Base-by-base conservation (phyloP, 2,888 invertebrate species). In the Rhaphigaster nebulosa region DNA sequence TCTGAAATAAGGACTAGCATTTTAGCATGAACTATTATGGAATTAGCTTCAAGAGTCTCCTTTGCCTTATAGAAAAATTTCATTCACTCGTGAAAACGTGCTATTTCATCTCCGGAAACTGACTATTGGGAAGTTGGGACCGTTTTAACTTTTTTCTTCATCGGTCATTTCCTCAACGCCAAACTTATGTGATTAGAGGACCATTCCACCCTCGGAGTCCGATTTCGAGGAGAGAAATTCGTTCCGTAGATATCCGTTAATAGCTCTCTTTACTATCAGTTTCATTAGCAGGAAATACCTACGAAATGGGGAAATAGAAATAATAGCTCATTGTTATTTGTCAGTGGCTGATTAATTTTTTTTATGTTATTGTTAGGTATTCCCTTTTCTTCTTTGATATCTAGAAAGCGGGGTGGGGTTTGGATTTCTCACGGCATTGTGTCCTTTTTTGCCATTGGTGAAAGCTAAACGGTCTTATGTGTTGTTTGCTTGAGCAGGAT, bases 401-500 rank as follows among this genome's bases (percentile, higher is more conserved):
- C 70, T 76, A 76, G 34, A 76, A 76, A 76, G 38, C 70, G 18
- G 34, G 10, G 34, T 34, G 70, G 38, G 34, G 70, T 38, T 76
- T 34, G 6, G 8, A 38, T 8, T 76, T 38, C 70, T 76, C 34
- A 76, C 34, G 23, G 65, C 34, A 23, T 76, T 76, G 38, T 23
- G 34, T 38, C 38, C 70, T 76, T 76, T 65, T 76, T 76, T 76
- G 8, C 38, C 70, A 76, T 76, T 76, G 70, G 70, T 76, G 70
- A 76, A 76, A 76, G 70, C 70, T 76, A 76, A 76, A 76, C 70
- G 70, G 70, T 76, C 34, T 23, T 76, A 20, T 20, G 70, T 20
- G 70, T 38, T 38, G 20, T 76, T 76, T 76, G 70, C 70, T 34
- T 23, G 29, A 65, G 29, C 18, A 65, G 65, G 65, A n/a, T n/a